phyloP scores from a whole-genome alignment of 2,797 vertebrate species.

The Petrocephalus sullivani region DNA sequence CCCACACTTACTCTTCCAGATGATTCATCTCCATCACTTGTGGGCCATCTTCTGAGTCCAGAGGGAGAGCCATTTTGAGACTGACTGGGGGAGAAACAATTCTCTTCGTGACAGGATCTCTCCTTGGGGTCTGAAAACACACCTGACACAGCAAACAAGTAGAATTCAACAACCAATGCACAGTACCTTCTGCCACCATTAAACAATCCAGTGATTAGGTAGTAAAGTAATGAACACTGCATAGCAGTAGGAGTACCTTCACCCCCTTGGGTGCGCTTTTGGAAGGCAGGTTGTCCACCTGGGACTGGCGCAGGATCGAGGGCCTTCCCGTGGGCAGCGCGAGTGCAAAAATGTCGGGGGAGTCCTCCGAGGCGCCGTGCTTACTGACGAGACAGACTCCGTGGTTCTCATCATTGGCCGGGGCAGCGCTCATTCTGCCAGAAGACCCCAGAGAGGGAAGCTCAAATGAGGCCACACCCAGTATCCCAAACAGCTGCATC shows the following conservation, averaged over 20 bases:
- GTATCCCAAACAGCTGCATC: slow-evolving; percentile 42
- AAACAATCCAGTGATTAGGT: neutral
- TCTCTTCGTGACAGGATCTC: slow-evolving; percentile 80
- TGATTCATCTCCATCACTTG: slow-evolving; percentile 24
- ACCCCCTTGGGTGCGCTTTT: slow-evolving; percentile 58
- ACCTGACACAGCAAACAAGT: slow-evolving; percentile 60
- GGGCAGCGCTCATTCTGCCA: slow-evolving; percentile 79
- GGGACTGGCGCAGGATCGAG: slow-evolving; percentile 76
- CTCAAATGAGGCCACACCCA: neutral
- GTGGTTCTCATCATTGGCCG: slow-evolving; percentile 70
- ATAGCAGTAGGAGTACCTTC: slow-evolving; percentile 65
- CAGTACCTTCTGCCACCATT: neutral
- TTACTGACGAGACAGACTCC: slow-evolving; percentile 52
- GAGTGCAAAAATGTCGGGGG: slow-evolving; percentile 63
- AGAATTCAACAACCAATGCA: neutral
- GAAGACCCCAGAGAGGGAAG: slow-evolving; percentile 24
- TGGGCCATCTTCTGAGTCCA: slow-evolving; percentile 44
- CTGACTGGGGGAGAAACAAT: slow-evolving; percentile 70
- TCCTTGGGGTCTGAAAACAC: slow-evolving; percentile 87
- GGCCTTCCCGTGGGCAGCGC: slow-evolving; percentile 71
- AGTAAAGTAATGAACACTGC: neutral
- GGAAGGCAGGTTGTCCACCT: slow-evolving; percentile 81
- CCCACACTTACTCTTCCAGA: slow-evolving; percentile 59
- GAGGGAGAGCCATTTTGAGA: slow-evolving; percentile 48
- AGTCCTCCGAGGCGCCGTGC: slow-evolving; percentile 43